Percentiles rank a stretch among this genome's conserved stretches.
Evolutionary conservation across 1,140 invertebrate species (phyloP).

Genomic region (Saccostrea glomerata): DNA sequence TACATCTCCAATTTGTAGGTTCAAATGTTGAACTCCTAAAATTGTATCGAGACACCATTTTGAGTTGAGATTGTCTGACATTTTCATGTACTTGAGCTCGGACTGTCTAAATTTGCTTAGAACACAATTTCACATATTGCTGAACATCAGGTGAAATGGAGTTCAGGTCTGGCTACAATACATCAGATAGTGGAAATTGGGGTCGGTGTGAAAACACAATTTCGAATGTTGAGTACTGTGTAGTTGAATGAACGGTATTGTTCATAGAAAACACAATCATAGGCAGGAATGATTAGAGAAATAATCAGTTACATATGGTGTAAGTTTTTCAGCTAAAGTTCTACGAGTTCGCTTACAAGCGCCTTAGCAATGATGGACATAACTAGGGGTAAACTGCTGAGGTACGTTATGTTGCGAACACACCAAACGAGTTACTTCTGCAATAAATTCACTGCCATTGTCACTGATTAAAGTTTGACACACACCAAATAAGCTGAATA

Average conservation of each 20-base stretch:
- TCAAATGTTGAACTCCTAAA: not conserved
- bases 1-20: slow-evolving; percentile 35
- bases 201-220: slow-evolving; percentile 37
- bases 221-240: slow-evolving; percentile 49
- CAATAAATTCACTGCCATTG: slow-evolving; percentile 53
- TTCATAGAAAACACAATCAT: slow-evolving; percentile 51
- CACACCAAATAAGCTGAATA: slow-evolving; percentile 48
- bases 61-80: not conserved
- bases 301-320: slow-evolving; percentile 32
- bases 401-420: slow-evolving; percentile 33
- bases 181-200: slow-evolving; percentile 39
- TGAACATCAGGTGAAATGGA: not conserved
- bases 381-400: slow-evolving; percentile 49
- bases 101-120: not conserved
- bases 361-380: slow-evolving; percentile 52
- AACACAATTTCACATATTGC: not conserved
- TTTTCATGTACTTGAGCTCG: slow-evolving; percentile 11
- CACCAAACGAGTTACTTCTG: slow-evolving; percentile 35
- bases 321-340: slow-evolving; percentile 44
- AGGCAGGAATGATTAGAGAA: slow-evolving; percentile 8
- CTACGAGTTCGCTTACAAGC: slow-evolving; percentile 50
- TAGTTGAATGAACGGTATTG: slow-evolving; percentile 23
- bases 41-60: not conserved
- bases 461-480: slow-evolving; percentile 51
- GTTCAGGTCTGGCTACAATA: not conserved